Conservation (phyloP, 2,888 invertebrate genomes). For the Cynaeus angustus region DNA sequence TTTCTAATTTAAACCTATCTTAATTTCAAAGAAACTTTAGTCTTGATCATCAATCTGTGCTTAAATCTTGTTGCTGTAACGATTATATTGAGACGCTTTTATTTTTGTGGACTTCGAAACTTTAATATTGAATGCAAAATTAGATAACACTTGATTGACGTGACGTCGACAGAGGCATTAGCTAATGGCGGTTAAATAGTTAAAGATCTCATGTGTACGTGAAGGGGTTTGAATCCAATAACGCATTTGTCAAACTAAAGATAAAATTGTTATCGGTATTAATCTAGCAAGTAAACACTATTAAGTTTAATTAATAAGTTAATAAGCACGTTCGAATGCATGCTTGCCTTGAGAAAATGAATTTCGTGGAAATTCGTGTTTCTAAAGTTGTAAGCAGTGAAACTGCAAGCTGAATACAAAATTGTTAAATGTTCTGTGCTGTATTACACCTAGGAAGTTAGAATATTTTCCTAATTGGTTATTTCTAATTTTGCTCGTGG, state of each 20-base stretch:
- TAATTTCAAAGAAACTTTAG: no score
- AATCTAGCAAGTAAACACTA: constrained; percentile 30
- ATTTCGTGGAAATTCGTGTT: constrained; percentile 47
- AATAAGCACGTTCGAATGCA: constrained; percentile 43
- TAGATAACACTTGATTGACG: neutral
- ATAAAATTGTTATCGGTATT: constrained; percentile 5
- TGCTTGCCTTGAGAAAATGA: constrained; percentile 45
- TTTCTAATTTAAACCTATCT: no score
- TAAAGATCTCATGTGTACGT: neutral
- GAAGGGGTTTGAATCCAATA: neutral
- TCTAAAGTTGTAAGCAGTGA: constrained; percentile 47
- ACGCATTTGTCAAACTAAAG: neutral
- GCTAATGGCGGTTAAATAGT: constrained; percentile 10
- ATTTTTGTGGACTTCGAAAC: no score
- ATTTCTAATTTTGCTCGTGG: constrained; percentile 27
- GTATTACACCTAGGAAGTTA: constrained; percentile 37
- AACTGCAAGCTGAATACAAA: constrained; percentile 50
- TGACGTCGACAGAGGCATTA: constrained; percentile 2
- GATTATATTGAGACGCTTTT: no score
- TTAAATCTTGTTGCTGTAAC: no score
- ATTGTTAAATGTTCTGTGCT: constrained; percentile 50
- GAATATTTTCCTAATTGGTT: constrained; percentile 48
- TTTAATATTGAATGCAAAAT: neutral
- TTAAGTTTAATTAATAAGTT: constrained; percentile 48
- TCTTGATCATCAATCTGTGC: no score